Conservation (phyloP, 2,113 vertebrate species). For the Psilopsiagon aurifrons region DNA sequence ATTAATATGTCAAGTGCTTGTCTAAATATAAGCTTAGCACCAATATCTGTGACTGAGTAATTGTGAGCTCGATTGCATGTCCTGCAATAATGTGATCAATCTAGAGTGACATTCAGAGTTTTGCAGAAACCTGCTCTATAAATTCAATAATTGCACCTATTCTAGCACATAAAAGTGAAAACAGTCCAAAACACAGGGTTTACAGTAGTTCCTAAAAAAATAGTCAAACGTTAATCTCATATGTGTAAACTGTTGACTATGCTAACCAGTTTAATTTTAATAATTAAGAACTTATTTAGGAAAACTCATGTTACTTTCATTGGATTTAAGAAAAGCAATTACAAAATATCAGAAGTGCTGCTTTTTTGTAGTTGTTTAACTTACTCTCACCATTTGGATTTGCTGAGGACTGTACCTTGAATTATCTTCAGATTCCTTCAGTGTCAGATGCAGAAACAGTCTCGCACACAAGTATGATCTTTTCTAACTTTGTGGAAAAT, state of each 20-base stretch:
- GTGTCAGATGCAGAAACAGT: background rate
- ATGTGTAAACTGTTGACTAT: background rate
- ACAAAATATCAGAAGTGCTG: background rate
- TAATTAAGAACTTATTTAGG: background rate
- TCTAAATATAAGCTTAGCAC: slow-evolving; percentile 28
- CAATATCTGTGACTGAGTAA: background rate
- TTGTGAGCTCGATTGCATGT: slow-evolving; percentile 3
- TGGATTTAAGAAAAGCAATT: background rate
- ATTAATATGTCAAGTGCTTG: slow-evolving; percentile 43
- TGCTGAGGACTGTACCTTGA: background rate
- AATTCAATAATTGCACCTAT: background rate
- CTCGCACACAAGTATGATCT: background rate
- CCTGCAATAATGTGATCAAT: background rate
- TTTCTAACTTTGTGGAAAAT: background rate
- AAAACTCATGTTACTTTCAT: background rate
- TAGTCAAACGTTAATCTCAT: background rate
- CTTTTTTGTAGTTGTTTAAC: background rate
- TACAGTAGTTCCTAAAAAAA: background rate
- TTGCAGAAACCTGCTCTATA: background rate
- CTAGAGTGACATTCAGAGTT: background rate
- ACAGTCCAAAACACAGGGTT: background rate
- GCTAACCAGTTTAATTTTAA: background rate
- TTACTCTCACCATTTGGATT: background rate
- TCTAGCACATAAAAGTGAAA: background rate
- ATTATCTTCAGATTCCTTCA: background rate